Conservation (phyloP, 2,888 invertebrate genomes). For the Chorisops tibialis region DNA sequence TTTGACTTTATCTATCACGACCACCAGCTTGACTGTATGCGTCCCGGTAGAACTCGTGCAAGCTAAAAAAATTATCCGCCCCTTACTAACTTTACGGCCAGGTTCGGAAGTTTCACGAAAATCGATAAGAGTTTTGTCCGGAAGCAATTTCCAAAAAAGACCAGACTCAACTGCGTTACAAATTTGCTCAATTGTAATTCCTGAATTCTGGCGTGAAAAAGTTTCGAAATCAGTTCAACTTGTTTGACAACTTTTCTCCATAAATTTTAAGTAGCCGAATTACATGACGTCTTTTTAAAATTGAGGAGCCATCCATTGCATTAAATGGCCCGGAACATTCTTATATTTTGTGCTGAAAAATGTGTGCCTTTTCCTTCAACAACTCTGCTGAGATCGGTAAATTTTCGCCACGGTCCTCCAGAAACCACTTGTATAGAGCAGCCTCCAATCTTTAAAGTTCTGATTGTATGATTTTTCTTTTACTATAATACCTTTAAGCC, state of each 20-base stretch:
- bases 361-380: no score
- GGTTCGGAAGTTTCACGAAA: slow-evolving; percentile 8
- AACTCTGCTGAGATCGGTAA: no score
- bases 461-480: no score
- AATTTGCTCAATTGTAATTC: not conserved
- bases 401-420: no score
- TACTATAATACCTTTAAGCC: no score
- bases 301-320: no score
- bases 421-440: no score
- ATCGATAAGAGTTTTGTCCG: slow-evolving; percentile 6
- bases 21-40: not conserved
- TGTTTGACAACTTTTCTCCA: not conserved
- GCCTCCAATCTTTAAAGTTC: no score
- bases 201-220: not conserved
- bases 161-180: slow-evolving; percentile 1
- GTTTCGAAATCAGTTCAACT: not conserved
- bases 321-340: no score
- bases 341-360: no score
- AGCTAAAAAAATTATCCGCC: slow-evolving; percentile 9
- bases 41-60: not conserved
- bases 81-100: slow-evolving; percentile 9
- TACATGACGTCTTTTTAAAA: no score
- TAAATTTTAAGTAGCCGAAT: not conserved
- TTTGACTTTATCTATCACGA: no score
- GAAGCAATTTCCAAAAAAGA: not conserved